Conservation (phyloP, 2,113 vertebrate species). For the Meles meles region DNA sequence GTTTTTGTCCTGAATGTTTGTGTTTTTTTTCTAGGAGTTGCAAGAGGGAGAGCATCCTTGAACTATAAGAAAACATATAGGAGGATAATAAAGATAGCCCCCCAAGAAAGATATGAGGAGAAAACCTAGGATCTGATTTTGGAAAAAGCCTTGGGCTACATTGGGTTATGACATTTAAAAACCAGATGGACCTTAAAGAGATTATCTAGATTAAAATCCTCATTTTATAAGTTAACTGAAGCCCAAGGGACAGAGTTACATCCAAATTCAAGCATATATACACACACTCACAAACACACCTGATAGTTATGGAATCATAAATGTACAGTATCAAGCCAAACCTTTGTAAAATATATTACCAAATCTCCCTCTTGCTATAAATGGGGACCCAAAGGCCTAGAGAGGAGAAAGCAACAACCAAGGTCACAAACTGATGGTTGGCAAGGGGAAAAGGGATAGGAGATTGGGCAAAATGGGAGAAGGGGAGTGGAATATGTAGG, state of each 20-base stretch:
- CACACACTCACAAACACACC: background rate
- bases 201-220: background rate
- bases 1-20: slow-evolving; percentile 10
- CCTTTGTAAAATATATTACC: background rate
- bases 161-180: background rate
- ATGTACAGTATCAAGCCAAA: background rate
- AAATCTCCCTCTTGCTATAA: background rate
- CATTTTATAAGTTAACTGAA: slow-evolving; percentile 2
- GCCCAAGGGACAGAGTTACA: background rate
- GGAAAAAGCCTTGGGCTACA: background rate
- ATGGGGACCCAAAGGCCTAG: background rate
- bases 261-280: background rate
- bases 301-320: background rate
- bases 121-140: background rate
- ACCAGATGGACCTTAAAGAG: background rate
- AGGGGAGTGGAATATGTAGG: background rate
- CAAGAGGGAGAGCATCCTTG: background rate
- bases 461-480: background rate
- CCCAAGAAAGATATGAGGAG: background rate
- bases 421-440: background rate
- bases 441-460: background rate
- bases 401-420: background rate
- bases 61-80: background rate
- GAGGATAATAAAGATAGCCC: background rate
- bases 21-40: slow-evolving; percentile 4